Evolutionary conservation across 1,140 invertebrate species (phyloP).

Genomic region (Drosophila varians): DNA sequence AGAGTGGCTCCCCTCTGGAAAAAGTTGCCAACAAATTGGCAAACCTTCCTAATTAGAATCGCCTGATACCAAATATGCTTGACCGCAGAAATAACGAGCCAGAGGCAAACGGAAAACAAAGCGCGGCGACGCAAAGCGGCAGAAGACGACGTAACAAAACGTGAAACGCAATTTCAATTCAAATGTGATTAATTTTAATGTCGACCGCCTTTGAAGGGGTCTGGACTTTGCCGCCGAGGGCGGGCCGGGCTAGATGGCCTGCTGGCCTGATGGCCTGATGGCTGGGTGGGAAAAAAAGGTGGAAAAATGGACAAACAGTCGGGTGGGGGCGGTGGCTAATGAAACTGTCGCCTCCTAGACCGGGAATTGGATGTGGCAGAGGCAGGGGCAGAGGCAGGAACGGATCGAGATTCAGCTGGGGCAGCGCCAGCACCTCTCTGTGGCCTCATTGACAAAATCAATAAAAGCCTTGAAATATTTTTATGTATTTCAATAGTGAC

Average conservation of each 20-base stretch:
- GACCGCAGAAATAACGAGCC: slow-evolving; percentile 3
- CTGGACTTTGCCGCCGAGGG: slow-evolving; percentile 13
- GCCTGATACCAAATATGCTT: no score
- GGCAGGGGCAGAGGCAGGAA: background rate
- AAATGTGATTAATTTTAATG: slow-evolving; percentile 74
- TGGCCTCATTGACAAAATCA: slow-evolving; percentile 58
- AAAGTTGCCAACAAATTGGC: background rate
- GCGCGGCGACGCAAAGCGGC: background rate
- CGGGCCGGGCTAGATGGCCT: background rate
- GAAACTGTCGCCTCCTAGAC: slow-evolving; percentile 29
- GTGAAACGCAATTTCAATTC: slow-evolving; percentile 70
- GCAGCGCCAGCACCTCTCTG: background rate
- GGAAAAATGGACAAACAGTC: background rate
- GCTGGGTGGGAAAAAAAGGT: slow-evolving; percentile 5
- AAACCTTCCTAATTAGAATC: slow-evolving; percentile 34
- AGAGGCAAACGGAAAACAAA: slow-evolving; percentile 16
- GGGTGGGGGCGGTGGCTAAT: slow-evolving; percentile 7
- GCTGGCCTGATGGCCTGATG: background rate
- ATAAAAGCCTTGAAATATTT: slow-evolving; percentile 68
- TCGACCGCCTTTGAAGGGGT: slow-evolving; percentile 54
- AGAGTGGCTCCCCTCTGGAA: no score
- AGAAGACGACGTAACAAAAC: slow-evolving; percentile 19
- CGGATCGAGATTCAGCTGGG: background rate
- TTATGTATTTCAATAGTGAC: slow-evolving; percentile 47
- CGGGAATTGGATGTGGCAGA: no score